Percentiles rank a stretch among this genome's conserved stretches.
phyloP scores from a whole-genome alignment of 2,888 invertebrate genomes.

The Sepioteuthis lessoniana region DNA sequence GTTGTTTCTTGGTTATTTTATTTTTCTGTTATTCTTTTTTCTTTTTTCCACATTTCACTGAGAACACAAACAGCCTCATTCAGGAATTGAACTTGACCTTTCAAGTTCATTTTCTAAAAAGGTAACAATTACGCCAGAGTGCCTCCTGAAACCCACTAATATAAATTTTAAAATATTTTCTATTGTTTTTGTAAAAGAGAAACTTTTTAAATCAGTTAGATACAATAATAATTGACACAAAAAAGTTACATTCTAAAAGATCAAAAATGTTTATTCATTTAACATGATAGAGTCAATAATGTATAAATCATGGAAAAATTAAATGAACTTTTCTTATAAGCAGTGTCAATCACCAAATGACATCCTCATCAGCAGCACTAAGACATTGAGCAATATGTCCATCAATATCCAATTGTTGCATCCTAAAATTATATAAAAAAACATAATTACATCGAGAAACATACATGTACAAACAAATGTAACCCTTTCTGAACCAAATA shows the following conservation, averaged over 20 bases:
- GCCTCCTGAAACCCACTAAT: too few relatives aligned
- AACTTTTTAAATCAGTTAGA: too few relatives aligned
- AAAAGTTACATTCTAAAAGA: neutral
- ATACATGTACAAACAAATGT: neutral
- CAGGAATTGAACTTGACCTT: too few relatives aligned
- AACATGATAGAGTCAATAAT: neutral
- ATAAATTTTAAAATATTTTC: too few relatives aligned
- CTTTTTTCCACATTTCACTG: too few relatives aligned
- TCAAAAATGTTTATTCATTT: neutral
- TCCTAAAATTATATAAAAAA: neutral
- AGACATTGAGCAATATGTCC: neutral
- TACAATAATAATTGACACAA: neutral
- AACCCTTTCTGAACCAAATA: too few relatives aligned
- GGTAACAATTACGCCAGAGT: too few relatives aligned
- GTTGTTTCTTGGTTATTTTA: too few relatives aligned
- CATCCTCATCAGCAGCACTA: neutral
- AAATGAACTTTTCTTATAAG: neutral
- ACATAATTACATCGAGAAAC: neutral
- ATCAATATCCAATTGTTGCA: neutral
- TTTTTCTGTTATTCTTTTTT: too few relatives aligned
- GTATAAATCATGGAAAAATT: neutral
- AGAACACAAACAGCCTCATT: too few relatives aligned
- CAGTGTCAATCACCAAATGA: neutral
- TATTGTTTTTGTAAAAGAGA: too few relatives aligned
- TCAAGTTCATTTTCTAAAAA: too few relatives aligned